A percentile compares a stretch with the other conserved stretches of the same genome.
phyloP scores from a whole-genome alignment of 2,113 vertebrate species.

The Romanogobio albipinnatus region DNA sequence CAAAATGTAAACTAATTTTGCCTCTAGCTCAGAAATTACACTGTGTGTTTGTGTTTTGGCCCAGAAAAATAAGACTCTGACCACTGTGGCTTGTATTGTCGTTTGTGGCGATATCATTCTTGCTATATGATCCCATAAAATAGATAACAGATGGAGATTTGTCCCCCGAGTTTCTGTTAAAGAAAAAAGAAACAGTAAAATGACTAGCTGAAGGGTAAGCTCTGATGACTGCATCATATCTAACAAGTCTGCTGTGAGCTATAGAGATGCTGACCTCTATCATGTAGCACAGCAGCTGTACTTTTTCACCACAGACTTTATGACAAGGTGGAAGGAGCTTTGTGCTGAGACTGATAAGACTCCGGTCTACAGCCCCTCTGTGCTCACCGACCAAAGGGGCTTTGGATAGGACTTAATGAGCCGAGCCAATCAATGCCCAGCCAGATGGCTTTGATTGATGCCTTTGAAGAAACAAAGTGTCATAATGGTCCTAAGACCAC shows the following conservation, averaged over 20 bases:
- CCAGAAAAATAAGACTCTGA: neutral
- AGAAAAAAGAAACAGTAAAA: neutral
- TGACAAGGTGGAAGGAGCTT: conserved; percentile 44
- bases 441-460: conserved; percentile 60
- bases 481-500: conserved; percentile 45
- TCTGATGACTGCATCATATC: conserved; percentile 38
- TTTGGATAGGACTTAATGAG: conserved; percentile 49
- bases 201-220: conserved; percentile 36
- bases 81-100: neutral
- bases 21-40: neutral
- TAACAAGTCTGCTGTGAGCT: conserved; percentile 38
- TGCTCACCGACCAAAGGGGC: conserved; percentile 39
- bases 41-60: neutral
- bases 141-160: conserved; percentile 44
- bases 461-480: conserved; percentile 55
- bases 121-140: conserved; percentile 35
- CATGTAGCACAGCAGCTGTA: conserved; percentile 23
- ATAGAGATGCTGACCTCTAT: conserved; percentile 45
- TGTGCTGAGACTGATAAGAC: conserved; percentile 42
- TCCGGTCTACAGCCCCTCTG: conserved; percentile 31
- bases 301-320: conserved; percentile 31
- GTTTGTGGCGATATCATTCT: conserved; percentile 5
- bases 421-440: conserved; percentile 56
- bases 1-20: neutral
- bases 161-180: conserved; percentile 39